Base-by-base conservation (phyloP, 2,113 vertebrate species). In the Catharus bicknelli region DNA sequence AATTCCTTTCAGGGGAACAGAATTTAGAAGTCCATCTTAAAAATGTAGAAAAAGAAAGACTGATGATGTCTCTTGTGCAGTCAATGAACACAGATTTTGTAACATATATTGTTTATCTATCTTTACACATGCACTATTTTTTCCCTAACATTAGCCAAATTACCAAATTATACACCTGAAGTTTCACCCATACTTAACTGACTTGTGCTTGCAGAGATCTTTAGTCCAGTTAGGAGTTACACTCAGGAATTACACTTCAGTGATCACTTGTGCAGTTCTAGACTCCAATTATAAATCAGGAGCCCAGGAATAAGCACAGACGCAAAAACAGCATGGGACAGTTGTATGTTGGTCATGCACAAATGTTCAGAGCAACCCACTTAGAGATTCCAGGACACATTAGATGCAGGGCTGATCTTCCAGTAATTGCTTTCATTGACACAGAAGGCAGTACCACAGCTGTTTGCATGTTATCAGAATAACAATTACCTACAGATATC, bases 121-220 rank as follows among this genome's bases (percentile, higher is more conserved):
- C 2, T 61, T 69, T 59, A 77, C 3, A 9, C 2, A 26, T 2
- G 2, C 36, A 45, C 1, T 6, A 2, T 36, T 34, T 10, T 45
- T 11, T 22, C 38, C 38, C 36, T 81, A n/a, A 72, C 51, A 42
- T 64, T 51, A 83, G 6, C 7, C 22, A 62, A 80, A 72, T 51
- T 63, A 32, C 10, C 23, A 50, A 58, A 59, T n/a, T 47, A 34
- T 15, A 16, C 13, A 3, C 2, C 2, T 10, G 68, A 53, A 58
- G 1, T 53, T 82, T 88, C 27, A 74, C 2, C 6, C 13, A 25
- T 36, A 25, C 16, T 1, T 66, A 63, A 23, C 0, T 4, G 13
- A 59, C 5, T 4, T 7, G 45, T 29, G 8, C 7, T 38, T 57
- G 17, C 2, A 7, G 58, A 80, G 13, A 19, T 38, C 15, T 43